Base-by-base conservation (phyloP, 2,113 vertebrate species). In the Passer domesticus region DNA sequence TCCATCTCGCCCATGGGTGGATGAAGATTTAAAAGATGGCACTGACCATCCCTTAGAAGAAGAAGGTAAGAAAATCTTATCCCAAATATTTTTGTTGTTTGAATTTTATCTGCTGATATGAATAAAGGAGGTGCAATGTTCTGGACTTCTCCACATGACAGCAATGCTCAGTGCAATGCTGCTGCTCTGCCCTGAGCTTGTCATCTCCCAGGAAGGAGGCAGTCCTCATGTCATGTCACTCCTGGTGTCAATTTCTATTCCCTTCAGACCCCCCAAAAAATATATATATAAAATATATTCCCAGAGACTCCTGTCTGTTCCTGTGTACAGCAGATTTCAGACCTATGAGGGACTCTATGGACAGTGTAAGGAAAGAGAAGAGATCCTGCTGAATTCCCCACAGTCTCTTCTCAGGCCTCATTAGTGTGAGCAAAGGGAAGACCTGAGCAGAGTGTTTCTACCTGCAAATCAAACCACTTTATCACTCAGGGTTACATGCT, bases 21-120 rank as follows among this genome's bases (percentile, higher is more conserved):
- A 99, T 85, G 98, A 99, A 95, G 99, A 99, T 83, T 95, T 99
- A 63, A 97, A 98, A 94, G 99, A 99, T 33, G 93, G 97, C 35
- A 98, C 98, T 22, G 97, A 98, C 17, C 94, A 97, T 66, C 83
- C 74, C 46, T 73, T 82, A 12, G 96, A 37, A 49, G 98, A 98
- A 68, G 96, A 98, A 96, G 98, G 98, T 99, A 97, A 97, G 97
- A 67, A 75, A 43, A 13, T 6, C 18, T 76, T 31, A 60, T 3
- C 7, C 7, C 23, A 14, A 19, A n/a, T 15, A 24, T 15, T 39
- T 95, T 3, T 15, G 4, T 39, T 85, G 27, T 66, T 83, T 73
- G 13, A 69, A 56, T 86, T 82, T 55, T 44, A 27, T 49, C 33
- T 93, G 27, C 25, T 47, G 53, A 43, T 50, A 27, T 0, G 2